Percentiles rank a stretch among this genome's conserved stretches.
Conservation (phyloP, 1,140 invertebrate species). For the Drosophila obscura region DNA sequence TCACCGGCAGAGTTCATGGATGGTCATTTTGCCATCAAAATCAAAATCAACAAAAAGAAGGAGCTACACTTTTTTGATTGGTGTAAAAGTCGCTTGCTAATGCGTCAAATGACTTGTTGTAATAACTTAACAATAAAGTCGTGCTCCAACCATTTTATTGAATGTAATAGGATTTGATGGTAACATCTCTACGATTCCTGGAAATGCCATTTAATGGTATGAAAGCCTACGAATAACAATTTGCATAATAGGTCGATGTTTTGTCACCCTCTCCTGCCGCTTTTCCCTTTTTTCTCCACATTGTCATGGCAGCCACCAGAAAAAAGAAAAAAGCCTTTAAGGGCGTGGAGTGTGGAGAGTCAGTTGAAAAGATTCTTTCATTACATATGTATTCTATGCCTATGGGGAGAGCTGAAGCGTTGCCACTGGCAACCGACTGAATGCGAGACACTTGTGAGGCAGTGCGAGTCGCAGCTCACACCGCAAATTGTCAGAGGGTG, state of each 20-base stretch:
- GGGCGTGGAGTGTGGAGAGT: constrained; percentile 30
- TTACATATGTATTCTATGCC: constrained; percentile 17
- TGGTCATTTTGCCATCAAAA: constrained; percentile 5
- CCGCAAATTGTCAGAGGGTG: constrained; percentile 21
- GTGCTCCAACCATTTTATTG: constrained; percentile 33
- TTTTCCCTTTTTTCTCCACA: constrained; percentile 1
- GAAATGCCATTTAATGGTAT: constrained; percentile 49
- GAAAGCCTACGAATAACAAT: constrained; percentile 68
- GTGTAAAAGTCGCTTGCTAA: constrained; percentile 33
- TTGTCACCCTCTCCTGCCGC: constrained; percentile 17
- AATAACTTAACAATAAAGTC: constrained; percentile 56
- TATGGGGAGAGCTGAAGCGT: constrained; percentile 6
- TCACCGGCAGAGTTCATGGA: constrained; percentile 15
- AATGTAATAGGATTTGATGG: constrained; percentile 73
- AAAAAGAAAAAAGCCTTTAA: constrained; percentile 38
- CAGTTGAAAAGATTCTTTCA: constrained; percentile 44
- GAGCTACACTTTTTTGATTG: constrained; percentile 26
- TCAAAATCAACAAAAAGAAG: constrained; percentile 5
- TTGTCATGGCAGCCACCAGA: constrained; percentile 53
- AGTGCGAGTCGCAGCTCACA: constrained; percentile 13
- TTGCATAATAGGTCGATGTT: constrained; percentile 78
- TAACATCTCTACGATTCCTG: constrained; percentile 18
- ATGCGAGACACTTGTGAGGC: too few relatives aligned
- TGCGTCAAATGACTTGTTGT: constrained; percentile 65
- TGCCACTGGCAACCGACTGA: constrained; percentile 30